Percentiles rank a stretch among this genome's conserved stretches.
phyloP scores from a whole-genome alignment of 2,113 vertebrate genomes.

The Neodontobutis hainanensis region DNA sequence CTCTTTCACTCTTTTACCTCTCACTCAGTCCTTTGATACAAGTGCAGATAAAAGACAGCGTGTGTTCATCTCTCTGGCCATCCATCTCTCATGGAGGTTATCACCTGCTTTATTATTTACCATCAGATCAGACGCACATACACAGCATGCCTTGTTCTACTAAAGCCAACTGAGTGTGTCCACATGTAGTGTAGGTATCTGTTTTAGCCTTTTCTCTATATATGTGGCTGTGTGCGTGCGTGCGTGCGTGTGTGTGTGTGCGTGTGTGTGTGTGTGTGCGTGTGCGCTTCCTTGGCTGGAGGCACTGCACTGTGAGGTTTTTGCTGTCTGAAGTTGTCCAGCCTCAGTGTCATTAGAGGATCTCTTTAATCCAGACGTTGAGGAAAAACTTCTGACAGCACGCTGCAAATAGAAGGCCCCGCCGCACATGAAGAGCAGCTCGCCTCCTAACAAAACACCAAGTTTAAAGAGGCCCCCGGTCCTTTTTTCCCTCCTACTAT shows the following conservation, averaged over 20 bases:
- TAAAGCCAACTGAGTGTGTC: constrained; percentile 43
- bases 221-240: constrained; percentile 28
- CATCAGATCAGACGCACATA: constrained; percentile 58
- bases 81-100: constrained; percentile 72
- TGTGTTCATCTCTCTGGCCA: constrained; percentile 67
- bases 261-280: no score
- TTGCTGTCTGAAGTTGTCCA: constrained; percentile 71
- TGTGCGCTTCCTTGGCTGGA: constrained; percentile 66
- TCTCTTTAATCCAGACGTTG: constrained; percentile 80
- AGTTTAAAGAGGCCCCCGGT: constrained; percentile 75
- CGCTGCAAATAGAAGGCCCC: constrained; percentile 75
- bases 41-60: constrained; percentile 76
- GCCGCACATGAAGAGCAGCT: constrained; percentile 73
- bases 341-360: constrained; percentile 79
- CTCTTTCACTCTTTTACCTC: constrained; percentile 65
- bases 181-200: constrained; percentile 55
- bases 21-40: constrained; percentile 76
- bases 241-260: no score
- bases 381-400: constrained; percentile 76
- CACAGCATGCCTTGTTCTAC: constrained; percentile 61
- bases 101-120: constrained; percentile 77
- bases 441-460: constrained; percentile 77
- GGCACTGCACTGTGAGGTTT: constrained; percentile 68
- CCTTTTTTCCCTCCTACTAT: constrained; percentile 67
- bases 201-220: constrained; percentile 35